Base-by-base conservation (phyloP, 2,113 vertebrate genomes). In the Sinocyclocheilus maitianheensis region DNA sequence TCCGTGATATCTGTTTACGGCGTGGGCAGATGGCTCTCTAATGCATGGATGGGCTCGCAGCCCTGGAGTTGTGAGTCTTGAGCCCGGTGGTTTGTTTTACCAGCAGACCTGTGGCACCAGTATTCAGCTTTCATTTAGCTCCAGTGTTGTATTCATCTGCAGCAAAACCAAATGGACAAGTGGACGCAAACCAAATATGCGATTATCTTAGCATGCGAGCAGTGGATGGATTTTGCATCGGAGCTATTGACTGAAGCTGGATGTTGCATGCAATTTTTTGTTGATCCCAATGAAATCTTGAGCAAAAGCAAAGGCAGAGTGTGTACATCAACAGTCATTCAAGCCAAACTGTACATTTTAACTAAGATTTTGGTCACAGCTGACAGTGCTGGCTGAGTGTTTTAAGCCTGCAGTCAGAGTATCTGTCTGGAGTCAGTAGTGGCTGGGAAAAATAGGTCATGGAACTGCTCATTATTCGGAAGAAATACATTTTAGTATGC, bases 1-100 rank as follows among this genome's bases (percentile, higher is more conserved):
- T 53, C 26, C 46, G 76, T 69, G 34, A 30, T 86, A 86, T 80
- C 55, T 86, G 55, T 67, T 79, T 67, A 86, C 26, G 20, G 37
- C 37, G 30, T 7, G 43, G 77, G 85, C 87, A 88, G 87, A 88
- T 86, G 87, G 84, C 85, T 86, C 51, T 37, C 77, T 86, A 83
- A 84, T 86, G 87, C 87, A 84, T 71, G 85, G 85, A 86, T 88
- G 87, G 81, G 79, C 79, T 85, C 13, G 0, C 2, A 71, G 79
- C 79, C 84, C 72, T 88, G 46, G 78, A 75, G n/a, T 67, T 81
- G 65, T 24, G 72, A 60, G n/a, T 75, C 62, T 79, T 84, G 76
- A 53, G 81, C 55, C 34, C n/a, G 30, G 7, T 43, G 60, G 80
- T 77, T 83, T 65, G 71, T 83, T 87, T 77, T 87, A 78, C 62